Conservation (phyloP, 1,140 invertebrate genomes). For the Drosophila dunni region DNA sequence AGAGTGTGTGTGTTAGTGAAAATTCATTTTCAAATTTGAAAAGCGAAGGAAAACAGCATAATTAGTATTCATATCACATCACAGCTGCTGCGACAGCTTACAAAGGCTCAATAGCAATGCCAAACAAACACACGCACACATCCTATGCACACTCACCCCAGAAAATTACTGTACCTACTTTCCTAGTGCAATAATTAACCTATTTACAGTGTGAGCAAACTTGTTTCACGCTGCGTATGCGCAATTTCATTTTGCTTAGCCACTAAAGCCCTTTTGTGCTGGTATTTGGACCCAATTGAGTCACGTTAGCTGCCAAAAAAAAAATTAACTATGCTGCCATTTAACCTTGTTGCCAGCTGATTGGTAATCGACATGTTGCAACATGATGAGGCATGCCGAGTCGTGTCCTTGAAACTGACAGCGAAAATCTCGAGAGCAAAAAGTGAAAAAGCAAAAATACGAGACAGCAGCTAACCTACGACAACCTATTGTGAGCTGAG, state of each 20-base stretch:
- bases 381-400: constrained; percentile 5
- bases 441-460: constrained; percentile 19
- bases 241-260: constrained; percentile 15
- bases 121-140: constrained; percentile 27
- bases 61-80: constrained; percentile 77
- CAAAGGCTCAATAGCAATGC: constrained; percentile 39
- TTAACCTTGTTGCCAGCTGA: constrained; percentile 58
- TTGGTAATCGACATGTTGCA: constrained; percentile 47
- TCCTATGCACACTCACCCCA: not conserved
- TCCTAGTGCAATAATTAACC: constrained; percentile 23
- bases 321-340: constrained; percentile 60
- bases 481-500: constrained; percentile 48
- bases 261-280: constrained; percentile 16
- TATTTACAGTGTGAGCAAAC: too few relatives aligned
- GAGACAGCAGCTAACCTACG: constrained; percentile 61
- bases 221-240: constrained; percentile 24
- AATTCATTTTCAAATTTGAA: constrained; percentile 35
- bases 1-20: constrained; percentile 10
- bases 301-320: constrained; percentile 63
- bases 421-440: not conserved
- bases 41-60: constrained; percentile 41
- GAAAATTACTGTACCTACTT: not conserved
- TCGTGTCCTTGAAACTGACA: constrained; percentile 48
- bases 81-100: constrained; percentile 38
- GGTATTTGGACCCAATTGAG: constrained; percentile 20